Base-by-base conservation (phyloP, 1,140 invertebrate species). In the Sweltsa coloradensis region DNA sequence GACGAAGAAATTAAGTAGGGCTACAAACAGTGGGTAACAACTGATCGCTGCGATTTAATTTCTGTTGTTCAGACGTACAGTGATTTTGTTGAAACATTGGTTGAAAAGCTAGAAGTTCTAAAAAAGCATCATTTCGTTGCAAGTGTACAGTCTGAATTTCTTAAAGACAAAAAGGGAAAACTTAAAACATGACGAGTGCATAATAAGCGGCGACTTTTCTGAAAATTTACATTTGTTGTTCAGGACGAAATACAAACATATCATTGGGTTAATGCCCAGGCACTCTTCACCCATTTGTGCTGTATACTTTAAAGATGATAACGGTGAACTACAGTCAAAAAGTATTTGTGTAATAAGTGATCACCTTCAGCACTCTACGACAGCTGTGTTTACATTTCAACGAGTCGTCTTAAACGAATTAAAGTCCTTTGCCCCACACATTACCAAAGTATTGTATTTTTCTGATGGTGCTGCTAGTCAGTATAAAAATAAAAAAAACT, bases 401-500 rank as follows among this genome's bases (percentile, higher is more conserved):
- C 18, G 36, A 22, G 23, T 37, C 23, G 23, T 37, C 11, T 22
- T 37, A 4, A 16, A 37, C 16, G 16, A 37, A 9, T 19, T 37
- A 37, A 37, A 37, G 36, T 37, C 36, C 18, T 37, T 22, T 19
- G 16, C 18, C 36, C 46, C 48, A 11, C 40, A 47, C 21, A 39
- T 57, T 41, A 52, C 26, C 18, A 54, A 57, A 43, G 50, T 63
- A n/a, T 41, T 57, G 47, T 59, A 59, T 43, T 59, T 63, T 46
- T 51, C 50, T 31, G 61, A 63, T 54, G 60, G 57, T 22, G 49
- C 45, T 49, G 53, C 46, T 37, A 45, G 29, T 25, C 61, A 65
- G 46, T 64, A 60, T 47, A 65, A 65, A 50, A 65, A 59, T 54
- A 39, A 41, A 9, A 57, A 60, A 37, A 62, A 57, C 36, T 53